These are phyloP conservation scores for Cheilosia vernalis DNA, from an alignment of 2,888 invertebrate genomes.

Conservation along the genomic window DNA sequence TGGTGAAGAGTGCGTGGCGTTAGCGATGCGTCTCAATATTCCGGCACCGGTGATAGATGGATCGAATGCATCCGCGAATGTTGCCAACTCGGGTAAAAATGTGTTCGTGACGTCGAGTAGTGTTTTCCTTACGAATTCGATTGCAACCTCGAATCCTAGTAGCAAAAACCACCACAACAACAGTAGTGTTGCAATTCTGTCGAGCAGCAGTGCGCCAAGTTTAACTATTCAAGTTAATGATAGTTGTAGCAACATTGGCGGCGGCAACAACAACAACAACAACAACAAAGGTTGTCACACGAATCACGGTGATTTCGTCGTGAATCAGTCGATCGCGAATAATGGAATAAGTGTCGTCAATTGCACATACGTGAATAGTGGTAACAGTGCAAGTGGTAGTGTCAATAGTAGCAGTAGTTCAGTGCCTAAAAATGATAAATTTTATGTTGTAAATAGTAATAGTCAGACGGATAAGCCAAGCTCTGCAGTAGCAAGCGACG, in stretches of 20 bases:
- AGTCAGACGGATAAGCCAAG: constrained; percentile 72
- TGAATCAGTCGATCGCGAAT: constrained; percentile 79
- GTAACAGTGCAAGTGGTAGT: constrained; percentile 75
- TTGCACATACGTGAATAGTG: constrained; percentile 79
- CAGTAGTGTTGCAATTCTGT: constrained; percentile 76
- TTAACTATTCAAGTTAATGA: constrained; percentile 83
- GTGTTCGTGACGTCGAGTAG: constrained; percentile 77
- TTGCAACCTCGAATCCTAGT: constrained; percentile 49
- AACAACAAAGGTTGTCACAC: constrained; percentile 33
- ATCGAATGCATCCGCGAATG: constrained; percentile 76
- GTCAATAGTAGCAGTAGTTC: constrained; percentile 76
- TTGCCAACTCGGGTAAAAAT: constrained; percentile 49
- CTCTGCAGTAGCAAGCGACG: constrained; percentile 34
- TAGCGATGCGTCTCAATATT: constrained; percentile 82
- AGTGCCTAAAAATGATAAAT: constrained; percentile 74
- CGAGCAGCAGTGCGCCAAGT: constrained; percentile 79
- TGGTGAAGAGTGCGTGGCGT: constrained; percentile 65
- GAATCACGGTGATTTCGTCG: constrained; percentile 68
- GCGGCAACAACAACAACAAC: constrained; percentile 75
- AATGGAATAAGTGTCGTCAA: constrained; percentile 82
- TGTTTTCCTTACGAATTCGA: constrained; percentile 79
- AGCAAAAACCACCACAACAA: constrained; percentile 24
- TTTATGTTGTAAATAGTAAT: constrained; percentile 76
- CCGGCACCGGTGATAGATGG: constrained; percentile 77
- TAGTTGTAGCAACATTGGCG: constrained; percentile 74